Base-by-base conservation (phyloP, 2,113 vertebrate species). In the Columbina picui region DNA sequence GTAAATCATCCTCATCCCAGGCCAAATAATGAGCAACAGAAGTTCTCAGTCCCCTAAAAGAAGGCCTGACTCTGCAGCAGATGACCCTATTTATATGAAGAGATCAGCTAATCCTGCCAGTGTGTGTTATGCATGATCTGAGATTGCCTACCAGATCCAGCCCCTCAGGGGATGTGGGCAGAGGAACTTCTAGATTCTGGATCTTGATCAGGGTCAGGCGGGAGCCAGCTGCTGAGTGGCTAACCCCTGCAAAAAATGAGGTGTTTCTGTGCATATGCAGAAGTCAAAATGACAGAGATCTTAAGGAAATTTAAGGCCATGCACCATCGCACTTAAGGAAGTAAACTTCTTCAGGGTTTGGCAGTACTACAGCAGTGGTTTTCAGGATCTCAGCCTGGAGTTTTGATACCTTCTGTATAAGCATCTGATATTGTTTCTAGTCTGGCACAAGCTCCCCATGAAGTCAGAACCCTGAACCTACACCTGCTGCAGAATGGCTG, bases 101-200 rank as follows among this genome's bases (percentile, higher is more conserved):
- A 78, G 7, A 6, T 29, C 17, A 84, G 55, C 47, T 89, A 88
- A 90, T 63, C 68, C 64, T 95, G 71, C 26, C 3, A 2, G 36
- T 27, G 60, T 85, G 59, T 34, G 5, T 81, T 81, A 75, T 1
- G 6, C 18, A 5, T 71, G 34, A 52, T 97, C 83, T 80, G 84
- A 96, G 73, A 55, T 94, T 71, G 91, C 94, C 86, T 96, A 94
- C 94, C 91, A 97, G 91, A 94, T 92, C 86, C 96, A 97, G 60
- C 34, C 95, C 93, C 80, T 96, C 86, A 89, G 64, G 64, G 91
- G 56, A 60, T 93, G 94, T 90, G 76, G 29, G 80, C 68, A 95
- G 96, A 94, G 93, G 77, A 97, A 89, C 95, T 90, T 92, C 95
- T 92, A 90, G 67, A 69, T 93, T 94, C 91, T 97, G 93, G 77